Conservation (phyloP, 2,888 invertebrate genomes). For the Xestia rhomboidea region DNA sequence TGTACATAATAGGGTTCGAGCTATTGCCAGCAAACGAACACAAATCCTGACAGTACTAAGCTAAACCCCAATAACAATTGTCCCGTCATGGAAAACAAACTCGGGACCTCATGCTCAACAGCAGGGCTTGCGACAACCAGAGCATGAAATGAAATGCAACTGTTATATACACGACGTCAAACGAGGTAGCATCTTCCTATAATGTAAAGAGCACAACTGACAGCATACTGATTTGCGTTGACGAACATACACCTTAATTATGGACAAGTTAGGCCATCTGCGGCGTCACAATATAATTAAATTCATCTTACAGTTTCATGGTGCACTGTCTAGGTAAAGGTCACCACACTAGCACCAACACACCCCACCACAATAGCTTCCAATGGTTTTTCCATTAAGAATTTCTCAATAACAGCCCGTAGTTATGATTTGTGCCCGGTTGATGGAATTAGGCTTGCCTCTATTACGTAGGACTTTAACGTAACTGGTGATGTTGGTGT, state of each 20-base stretch:
- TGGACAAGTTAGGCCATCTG: not conserved
- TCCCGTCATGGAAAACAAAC: not conserved
- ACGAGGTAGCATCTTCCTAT: not conserved
- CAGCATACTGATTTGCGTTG: not conserved
- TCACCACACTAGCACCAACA: too few species aligned
- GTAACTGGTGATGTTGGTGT: not conserved
- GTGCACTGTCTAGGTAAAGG: constrained; percentile 1
- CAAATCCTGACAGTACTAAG: not conserved
- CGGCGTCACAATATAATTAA: not conserved
- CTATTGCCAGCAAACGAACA: not conserved
- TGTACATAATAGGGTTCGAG: not conserved
- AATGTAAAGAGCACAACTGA: not conserved
- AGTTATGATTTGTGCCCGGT: not conserved
- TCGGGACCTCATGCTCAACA: not conserved
- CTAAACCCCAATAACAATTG: not conserved
- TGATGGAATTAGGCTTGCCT: not conserved
- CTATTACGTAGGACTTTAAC: not conserved
- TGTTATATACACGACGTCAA: not conserved
- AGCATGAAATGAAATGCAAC: not conserved
- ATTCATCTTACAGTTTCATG: constrained; percentile 6
- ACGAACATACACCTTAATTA: not conserved
- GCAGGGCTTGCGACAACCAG: not conserved
- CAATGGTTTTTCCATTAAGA: not conserved
- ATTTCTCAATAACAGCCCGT: not conserved
- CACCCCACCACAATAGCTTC: not conserved